These are phyloP conservation scores for Morone chrysops DNA, from an alignment of 2,113 vertebrate species.

Conservation along the genomic window DNA sequence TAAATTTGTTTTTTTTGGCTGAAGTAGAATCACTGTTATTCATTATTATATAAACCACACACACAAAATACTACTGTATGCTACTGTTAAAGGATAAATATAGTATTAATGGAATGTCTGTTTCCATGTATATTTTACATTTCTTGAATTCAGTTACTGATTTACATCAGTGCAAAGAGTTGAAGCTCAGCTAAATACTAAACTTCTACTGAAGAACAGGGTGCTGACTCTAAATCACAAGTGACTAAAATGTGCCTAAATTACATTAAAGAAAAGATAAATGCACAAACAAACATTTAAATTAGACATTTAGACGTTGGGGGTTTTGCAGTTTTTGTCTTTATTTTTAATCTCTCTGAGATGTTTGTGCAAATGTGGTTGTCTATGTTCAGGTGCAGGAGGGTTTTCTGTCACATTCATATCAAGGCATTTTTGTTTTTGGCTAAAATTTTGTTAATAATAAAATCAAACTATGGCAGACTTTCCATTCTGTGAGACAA, in stretches of 20 bases:
- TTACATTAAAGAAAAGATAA: not conserved
- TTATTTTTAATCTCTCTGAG: not conserved
- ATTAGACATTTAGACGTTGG: not conserved
- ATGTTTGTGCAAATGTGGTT: not conserved
- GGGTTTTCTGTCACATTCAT: constrained; percentile 3
- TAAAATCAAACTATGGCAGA: not conserved
- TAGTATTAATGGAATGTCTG: not conserved
- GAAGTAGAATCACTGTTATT: constrained; percentile 21
- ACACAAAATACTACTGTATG: constrained; percentile 4
- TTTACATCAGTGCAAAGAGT: not conserved
- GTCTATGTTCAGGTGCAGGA: not conserved
- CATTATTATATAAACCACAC: constrained; percentile 23
- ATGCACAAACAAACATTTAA: not conserved
- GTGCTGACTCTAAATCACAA: not conserved
- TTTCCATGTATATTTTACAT: constrained; percentile 3
- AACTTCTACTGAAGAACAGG: not conserved
- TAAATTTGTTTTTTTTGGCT: constrained; percentile 82
- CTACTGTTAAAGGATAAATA: not conserved
- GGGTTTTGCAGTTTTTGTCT: not conserved
- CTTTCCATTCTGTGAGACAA: not conserved
- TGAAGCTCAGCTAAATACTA: constrained; percentile 1
- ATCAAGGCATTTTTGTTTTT: not conserved
- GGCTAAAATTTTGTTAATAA: not conserved
- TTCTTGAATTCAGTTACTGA: not conserved
- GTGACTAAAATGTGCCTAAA: not conserved